phyloP scores from a whole-genome alignment of 2,797 vertebrate species.

The Thunnus albacares region DNA sequence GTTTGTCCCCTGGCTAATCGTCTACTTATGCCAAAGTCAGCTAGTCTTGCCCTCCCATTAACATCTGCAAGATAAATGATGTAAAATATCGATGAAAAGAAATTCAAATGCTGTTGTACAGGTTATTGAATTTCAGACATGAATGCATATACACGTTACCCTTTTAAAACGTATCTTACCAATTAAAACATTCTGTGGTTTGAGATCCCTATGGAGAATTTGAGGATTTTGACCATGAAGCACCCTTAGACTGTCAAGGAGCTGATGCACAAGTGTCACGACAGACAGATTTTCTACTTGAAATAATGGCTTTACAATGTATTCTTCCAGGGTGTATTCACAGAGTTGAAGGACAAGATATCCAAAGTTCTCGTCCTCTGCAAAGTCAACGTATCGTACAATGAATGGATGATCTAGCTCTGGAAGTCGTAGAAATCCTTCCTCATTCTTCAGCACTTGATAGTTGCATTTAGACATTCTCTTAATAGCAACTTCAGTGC shows the following conservation, averaged over 20 bases:
- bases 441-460: slow-evolving; percentile 71
- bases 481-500: slow-evolving; percentile 82
- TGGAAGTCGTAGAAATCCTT: slow-evolving; percentile 65
- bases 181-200: slow-evolving; percentile 83
- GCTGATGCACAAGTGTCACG: slow-evolving; percentile 41
- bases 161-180: no score
- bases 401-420: slow-evolving; percentile 67
- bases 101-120: no score
- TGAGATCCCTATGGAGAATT: slow-evolving; percentile 80
- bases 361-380: slow-evolving; percentile 78
- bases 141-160: no score
- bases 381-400: slow-evolving; percentile 75
- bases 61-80: slow-evolving; percentile 60
- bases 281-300: no score
- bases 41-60: slow-evolving; percentile 52
- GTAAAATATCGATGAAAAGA: no score
- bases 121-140: no score
- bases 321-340: slow-evolving; percentile 79
- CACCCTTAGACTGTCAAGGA: slow-evolving; percentile 68
- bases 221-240: slow-evolving; percentile 66
- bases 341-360: slow-evolving; percentile 83
- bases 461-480: slow-evolving; percentile 72
- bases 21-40: slow-evolving; percentile 83
- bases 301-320: slow-evolving; percentile 29
- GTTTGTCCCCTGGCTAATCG: no score